Base-by-base conservation (phyloP, 1,140 invertebrate species). In the Neomicropteryx cornuta region DNA sequence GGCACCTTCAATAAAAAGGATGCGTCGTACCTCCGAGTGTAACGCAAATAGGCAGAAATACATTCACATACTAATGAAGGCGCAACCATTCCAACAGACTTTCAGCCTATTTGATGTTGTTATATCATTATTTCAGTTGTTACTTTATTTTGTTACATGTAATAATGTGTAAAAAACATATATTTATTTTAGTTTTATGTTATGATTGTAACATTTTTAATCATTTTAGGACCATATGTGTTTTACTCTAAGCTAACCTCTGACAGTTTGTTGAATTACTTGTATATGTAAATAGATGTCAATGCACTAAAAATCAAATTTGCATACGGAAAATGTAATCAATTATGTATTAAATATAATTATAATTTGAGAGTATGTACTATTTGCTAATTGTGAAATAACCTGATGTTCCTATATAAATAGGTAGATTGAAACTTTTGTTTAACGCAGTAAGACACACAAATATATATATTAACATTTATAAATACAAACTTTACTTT, bases 151-250 rank as follows among this genome's bases (percentile, higher is more conserved):
- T n/a, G n/a, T n/a, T n/a, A n/a, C n/a, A 21, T 34, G 18, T 34
- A 34, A 34, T 34, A 34, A 34, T 21, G 23, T 19, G 13, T 18
- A 8, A 34, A 34, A 34, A 34, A 19, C 13, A 34, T 21, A 34
- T 18, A 30, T 17, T 30, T 30, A 11, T 4, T 5, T 14, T 21
- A 34, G 23, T 34, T 33, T 34, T 34, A 19, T 19, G 23, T 21
- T 34, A 13, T 34, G 17, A 5, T 4, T 34, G 23, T 21, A 21
- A 21, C 33, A 21, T 34, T 18, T 16, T 21, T 34, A 21, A 21
- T 34, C 23, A 34, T 19, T 19, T 5, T 34, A 33, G 17, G 17
- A 18, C 20, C 20, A 14, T 11, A 18, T 18, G 17, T 13, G 17
- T 14, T 31, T 14, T 31, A 13, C 18, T 14, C n/a, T 5, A 18